Base-by-base conservation (phyloP, 2,888 invertebrate species). In the Acrobasis repandana region DNA sequence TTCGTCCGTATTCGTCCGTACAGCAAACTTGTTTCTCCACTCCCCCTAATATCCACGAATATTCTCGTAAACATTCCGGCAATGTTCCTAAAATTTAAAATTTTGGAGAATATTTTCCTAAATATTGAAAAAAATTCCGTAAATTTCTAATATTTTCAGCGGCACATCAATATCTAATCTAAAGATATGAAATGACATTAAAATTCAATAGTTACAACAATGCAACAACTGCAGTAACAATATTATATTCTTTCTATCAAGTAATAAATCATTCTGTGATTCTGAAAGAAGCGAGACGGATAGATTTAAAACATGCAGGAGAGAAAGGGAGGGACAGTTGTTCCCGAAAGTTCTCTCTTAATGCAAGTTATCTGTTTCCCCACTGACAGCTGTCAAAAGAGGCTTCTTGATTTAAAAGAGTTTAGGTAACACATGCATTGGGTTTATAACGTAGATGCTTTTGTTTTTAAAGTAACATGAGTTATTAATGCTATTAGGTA, bases 381-480 rank as follows among this genome's bases (percentile, higher is more conserved):
- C 14, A 43, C 43, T 43, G 43, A 43, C 43, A 43, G 43, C 43
- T 43, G 43, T 43, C 43, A 43, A 43, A 43, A 43, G 43, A 43
- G 43, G n/a, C 14, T 43, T n/a, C 38, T 43, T 14, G 43, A n/a
- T 43, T 43, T n/a, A 4, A 43, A 43, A 43, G 43, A 43, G 43
- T 43, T 43, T 43, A n/a, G 43, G 11, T 43, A 43, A 14, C 43
- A 43, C 43, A 43, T 43, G 43, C 43, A 43, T 43, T n/a, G n/a
- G n/a, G 43, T 14, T 43, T 43, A 43, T 43, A 14, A 4, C 2
- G 11, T 43, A 20, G 2, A 28, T 28, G 28, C 28, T 2, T 28
- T 28, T n/a, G n/a, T n/a, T n/a, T n/a, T n/a, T n/a, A n/a, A n/a
- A n/a, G n/a, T n/a, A n/a, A n/a, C n/a, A n/a, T n/a, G n/a, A n/a